Evolutionary conservation across 2,797 vertebrate species (phyloP).

Genomic region (Halcyon chelicuti): DNA sequence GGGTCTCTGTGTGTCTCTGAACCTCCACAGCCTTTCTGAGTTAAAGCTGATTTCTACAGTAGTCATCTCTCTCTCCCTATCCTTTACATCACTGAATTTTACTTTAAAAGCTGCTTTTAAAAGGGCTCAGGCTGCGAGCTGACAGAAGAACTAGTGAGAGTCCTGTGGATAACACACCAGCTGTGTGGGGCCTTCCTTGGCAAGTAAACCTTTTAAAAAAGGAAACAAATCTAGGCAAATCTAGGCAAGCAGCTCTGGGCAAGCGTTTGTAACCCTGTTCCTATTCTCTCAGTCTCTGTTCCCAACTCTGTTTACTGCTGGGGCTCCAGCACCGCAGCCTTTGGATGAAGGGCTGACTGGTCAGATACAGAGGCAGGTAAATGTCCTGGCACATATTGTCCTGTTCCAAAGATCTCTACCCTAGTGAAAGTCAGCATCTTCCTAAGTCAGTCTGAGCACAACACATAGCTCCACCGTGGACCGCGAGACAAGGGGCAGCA

Average conservation of each 20-base stretch:
- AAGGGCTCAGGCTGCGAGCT: neutral
- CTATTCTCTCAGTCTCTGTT: neutral
- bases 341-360: neutral
- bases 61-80: neutral
- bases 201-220: neutral
- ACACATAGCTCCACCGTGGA: neutral
- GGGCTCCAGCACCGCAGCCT: neutral
- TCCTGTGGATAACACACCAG: neutral
- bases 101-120: neutral
- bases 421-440: neutral
- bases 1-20: neutral
- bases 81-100: neutral
- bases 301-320: neutral
- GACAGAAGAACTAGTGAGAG: neutral
- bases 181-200: neutral
- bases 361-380: neutral
- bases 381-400: neutral
- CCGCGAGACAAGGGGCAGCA: neutral
- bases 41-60: neutral
- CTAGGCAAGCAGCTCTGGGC: neutral
- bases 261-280: neutral
- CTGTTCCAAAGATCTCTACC: neutral
- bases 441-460: neutral
- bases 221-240: neutral
- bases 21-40: neutral